Evolutionary conservation across 2,113 vertebrate species (phyloP).

Genomic region (Cynoglossus semilaevis): DNA sequence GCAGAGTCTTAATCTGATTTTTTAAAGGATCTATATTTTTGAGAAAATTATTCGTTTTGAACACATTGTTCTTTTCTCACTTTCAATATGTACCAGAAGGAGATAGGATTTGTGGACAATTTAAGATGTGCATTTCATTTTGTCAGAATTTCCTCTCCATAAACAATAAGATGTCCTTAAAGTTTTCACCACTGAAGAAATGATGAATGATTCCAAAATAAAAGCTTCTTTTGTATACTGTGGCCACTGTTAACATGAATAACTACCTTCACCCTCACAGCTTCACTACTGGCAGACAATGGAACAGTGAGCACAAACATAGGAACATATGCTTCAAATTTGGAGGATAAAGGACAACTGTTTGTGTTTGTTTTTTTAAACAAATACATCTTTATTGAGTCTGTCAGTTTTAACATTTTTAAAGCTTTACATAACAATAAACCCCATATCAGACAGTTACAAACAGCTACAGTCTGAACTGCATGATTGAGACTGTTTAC

Average conservation of each 20-base stretch:
- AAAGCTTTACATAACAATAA: no score
- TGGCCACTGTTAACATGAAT: conserved; percentile 3
- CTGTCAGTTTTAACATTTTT: no score
- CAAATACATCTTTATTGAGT: no score
- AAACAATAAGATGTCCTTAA: conserved; percentile 2
- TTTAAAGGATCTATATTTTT: neutral
- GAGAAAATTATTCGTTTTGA: neutral
- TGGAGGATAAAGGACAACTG: no score
- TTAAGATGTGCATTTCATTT: conserved; percentile 9
- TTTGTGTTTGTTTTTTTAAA: no score
- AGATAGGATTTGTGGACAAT: neutral
- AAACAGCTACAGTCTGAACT: no score
- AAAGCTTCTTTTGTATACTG: conserved; percentile 39
- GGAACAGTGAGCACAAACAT: no score
- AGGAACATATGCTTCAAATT: no score
- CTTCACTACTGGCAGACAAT: neutral
- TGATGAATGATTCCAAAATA: conserved; percentile 27
- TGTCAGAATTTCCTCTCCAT: conserved; percentile 11
- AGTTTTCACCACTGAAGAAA: conserved; percentile 6
- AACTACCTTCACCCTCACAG: neutral
- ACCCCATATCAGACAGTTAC: no score
- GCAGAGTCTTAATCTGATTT: neutral
- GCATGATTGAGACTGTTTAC: no score
- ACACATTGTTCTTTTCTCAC: neutral
- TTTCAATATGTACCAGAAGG: neutral